Percentiles rank a stretch among this genome's conserved stretches.
Conservation (phyloP, 2,797 vertebrate genomes). For the Scolopax bukidnonensis region DNA sequence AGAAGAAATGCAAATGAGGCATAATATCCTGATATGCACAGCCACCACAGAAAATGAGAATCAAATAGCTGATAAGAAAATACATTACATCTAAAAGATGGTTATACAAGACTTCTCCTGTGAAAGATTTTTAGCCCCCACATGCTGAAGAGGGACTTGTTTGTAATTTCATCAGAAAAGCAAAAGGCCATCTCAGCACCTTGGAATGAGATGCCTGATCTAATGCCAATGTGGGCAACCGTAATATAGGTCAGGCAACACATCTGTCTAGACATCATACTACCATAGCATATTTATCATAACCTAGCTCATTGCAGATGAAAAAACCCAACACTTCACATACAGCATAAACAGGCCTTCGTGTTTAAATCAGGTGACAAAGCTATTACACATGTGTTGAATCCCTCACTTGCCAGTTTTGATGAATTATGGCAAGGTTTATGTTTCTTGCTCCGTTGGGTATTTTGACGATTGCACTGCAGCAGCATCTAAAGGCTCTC, state of each 20-base stretch:
- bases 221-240: fast-evolving
- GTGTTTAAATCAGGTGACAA: not conserved
- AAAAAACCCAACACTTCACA: not conserved
- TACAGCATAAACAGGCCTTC: not conserved
- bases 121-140: not conserved
- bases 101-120: not conserved
- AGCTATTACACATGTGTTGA: fast-evolving
- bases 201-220: not conserved
- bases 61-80: not conserved
- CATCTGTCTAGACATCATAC: not conserved
- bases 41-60: not conserved
- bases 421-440: not conserved
- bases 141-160: not conserved
- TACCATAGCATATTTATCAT: not conserved
- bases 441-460: not conserved
- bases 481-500: slow-evolving; percentile 41
- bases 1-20: not conserved
- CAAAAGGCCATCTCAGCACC: not conserved
- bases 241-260: not conserved
- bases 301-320: not conserved
- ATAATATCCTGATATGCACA: not conserved
- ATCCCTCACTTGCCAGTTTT: not conserved
- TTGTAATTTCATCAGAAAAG: not conserved
- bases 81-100: not conserved
- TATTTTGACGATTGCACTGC: not conserved